These are phyloP conservation scores for Drosophila greeni DNA, from an alignment of 2,888 invertebrate species.

Conservation along the genomic window DNA sequence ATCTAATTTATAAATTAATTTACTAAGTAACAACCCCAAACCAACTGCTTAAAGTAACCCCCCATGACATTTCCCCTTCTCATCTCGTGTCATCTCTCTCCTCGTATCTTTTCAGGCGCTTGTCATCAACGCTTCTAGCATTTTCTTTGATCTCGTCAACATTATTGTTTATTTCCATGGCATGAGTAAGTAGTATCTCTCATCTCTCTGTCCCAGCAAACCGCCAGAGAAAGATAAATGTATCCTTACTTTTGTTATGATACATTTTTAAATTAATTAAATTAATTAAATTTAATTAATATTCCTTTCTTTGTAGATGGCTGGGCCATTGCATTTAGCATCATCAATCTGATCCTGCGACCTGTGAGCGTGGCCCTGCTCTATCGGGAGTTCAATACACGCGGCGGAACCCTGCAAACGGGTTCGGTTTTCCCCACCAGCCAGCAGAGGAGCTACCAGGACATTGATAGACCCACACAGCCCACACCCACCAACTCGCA, in stretches of 20 bases:
- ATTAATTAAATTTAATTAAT: no score
- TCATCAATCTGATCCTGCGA: conserved; percentile 76
- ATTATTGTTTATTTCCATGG: conserved; percentile 73
- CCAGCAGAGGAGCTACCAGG: conserved; percentile 78
- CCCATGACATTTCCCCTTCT: conserved; percentile 17
- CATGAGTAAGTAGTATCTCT: conserved; percentile 76
- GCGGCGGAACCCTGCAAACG: conserved; percentile 75
- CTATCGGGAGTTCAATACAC: conserved; percentile 77
- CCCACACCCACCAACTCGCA: conserved; percentile 76
- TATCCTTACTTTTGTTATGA: no score
- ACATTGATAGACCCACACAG: conserved; percentile 78
- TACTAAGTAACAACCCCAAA: neutral
- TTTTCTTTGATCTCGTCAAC: conserved; percentile 78
- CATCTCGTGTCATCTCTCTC: conserved; percentile 25
- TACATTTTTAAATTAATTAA: no score
- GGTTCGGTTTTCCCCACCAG: conserved; percentile 77
- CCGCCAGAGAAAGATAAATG: neutral
- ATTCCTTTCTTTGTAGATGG: conserved; percentile 69
- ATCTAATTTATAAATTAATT: no score
- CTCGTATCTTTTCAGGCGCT: conserved; percentile 76
- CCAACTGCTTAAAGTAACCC: neutral
- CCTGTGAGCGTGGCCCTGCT: conserved; percentile 76
- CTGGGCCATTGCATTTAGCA: conserved; percentile 77
- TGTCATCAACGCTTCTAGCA: conserved; percentile 77
- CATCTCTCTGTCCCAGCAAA: neutral